phyloP scores from a whole-genome alignment of 2,797 vertebrate genomes.

The Gorsachius magnificus region DNA sequence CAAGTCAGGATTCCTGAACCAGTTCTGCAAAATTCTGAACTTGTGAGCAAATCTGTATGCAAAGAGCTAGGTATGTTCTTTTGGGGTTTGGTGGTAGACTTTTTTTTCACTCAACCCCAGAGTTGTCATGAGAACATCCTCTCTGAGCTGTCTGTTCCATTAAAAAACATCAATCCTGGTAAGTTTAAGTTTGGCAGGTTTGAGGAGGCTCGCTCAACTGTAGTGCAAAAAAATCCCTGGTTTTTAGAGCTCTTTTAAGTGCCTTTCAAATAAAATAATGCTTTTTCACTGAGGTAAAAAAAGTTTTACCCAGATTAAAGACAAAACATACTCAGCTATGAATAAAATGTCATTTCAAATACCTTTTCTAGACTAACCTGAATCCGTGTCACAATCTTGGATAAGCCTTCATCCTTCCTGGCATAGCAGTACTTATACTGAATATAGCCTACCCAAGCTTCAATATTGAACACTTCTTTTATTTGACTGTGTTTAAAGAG shows the following conservation, averaged over 20 bases:
- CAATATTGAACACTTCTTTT: neutral
- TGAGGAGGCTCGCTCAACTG: neutral
- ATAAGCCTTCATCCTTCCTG: neutral
- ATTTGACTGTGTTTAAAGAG: neutral
- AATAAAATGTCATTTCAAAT: neutral
- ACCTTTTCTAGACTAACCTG: neutral
- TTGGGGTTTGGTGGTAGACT: neutral
- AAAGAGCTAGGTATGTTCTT: neutral
- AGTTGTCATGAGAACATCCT: neutral
- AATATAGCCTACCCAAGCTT: neutral
- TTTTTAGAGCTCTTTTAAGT: neutral
- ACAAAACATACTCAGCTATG: neutral
- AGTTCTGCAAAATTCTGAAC: conserved; percentile 5
- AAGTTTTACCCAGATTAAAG: neutral
- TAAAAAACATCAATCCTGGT: neutral
- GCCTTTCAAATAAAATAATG: neutral
- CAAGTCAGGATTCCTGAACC: neutral
- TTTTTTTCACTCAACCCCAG: neutral
- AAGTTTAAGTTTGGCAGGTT: neutral
- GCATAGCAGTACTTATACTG: neutral
- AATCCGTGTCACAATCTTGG: neutral
- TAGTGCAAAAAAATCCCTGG: neutral
- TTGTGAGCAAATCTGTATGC: neutral
- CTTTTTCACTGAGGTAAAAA: neutral
- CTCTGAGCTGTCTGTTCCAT: neutral